Percentiles rank a stretch among this genome's conserved stretches.
Evolutionary conservation across 1,140 invertebrate species (phyloP).

Genomic region (Cydia amplana): DNA sequence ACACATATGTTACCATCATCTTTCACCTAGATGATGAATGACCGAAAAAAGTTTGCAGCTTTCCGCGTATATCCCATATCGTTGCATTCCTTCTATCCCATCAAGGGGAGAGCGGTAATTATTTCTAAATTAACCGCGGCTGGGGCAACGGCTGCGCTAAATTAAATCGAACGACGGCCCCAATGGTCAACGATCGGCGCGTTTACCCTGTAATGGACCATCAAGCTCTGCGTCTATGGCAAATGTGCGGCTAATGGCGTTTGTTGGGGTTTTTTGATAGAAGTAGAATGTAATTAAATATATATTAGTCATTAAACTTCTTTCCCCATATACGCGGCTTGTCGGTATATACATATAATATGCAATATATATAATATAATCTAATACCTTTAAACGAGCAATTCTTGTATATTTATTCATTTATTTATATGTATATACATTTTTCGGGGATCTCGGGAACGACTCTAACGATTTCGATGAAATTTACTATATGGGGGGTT

Average conservation of each 20-base stretch:
- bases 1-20: conserved; percentile 4
- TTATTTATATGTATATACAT: no score
- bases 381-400: no score
- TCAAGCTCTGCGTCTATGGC: conserved; percentile 67
- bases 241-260: conserved; percentile 69
- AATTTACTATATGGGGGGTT: no score
- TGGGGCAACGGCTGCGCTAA: conserved; percentile 64
- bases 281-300: neutral
- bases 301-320: neutral
- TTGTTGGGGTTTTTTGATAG: conserved; percentile 9
- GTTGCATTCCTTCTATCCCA: conserved; percentile 51
- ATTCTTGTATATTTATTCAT: no score
- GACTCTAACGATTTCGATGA: no score
- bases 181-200: conserved; percentile 64
- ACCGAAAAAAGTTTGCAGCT: conserved; percentile 25
- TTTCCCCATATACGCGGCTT: no score
- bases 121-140: conserved; percentile 71
- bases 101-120: conserved; percentile 56
- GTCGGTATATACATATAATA: no score
- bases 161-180: conserved; percentile 67
- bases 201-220: conserved; percentile 68
- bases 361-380: no score
- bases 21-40: neutral
- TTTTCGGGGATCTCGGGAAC: no score
- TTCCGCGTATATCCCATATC: conserved; percentile 32